Percentiles rank a stretch among this genome's conserved stretches.
phyloP scores from a whole-genome alignment of 2,113 vertebrate species.

The Haemorhous mexicanus region DNA sequence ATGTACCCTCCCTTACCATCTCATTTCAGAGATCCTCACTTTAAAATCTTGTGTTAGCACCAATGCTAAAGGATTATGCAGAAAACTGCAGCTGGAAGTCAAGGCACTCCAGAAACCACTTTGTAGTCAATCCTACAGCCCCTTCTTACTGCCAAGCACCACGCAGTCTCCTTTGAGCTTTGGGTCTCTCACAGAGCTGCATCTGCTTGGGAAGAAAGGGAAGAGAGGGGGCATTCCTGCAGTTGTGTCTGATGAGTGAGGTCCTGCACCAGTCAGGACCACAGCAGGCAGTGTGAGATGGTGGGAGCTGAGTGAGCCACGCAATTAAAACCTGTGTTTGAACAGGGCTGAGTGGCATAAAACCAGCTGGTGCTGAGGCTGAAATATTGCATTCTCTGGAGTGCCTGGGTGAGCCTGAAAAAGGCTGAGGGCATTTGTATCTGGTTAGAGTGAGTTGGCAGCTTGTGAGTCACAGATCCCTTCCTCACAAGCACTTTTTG shows the following conservation, averaged over 20 bases:
- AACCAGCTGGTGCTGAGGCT: background rate
- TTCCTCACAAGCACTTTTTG: background rate
- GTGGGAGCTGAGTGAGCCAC: background rate
- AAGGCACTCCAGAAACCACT: background rate
- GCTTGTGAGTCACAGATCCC: background rate
- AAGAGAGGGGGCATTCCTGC: background rate
- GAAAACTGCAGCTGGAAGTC: background rate
- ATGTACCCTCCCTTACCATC: background rate
- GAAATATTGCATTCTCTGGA: background rate
- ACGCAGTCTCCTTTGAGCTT: background rate
- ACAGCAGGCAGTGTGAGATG: fast-evolving
- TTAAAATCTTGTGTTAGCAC: background rate
- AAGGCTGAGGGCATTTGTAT: background rate
- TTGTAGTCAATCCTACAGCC: background rate
- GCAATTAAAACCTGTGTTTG: fast-evolving
- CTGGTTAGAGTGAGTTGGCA: background rate
- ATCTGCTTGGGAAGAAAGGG: background rate
- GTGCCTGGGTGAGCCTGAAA: background rate
- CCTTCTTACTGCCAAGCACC: background rate
- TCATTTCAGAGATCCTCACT: background rate
- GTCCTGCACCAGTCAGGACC: background rate
- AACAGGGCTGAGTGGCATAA: background rate
- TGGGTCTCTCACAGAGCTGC: background rate
- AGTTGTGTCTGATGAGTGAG: fast-evolving
- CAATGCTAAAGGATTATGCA: background rate